Evolutionary conservation across 1,140 invertebrate genomes (phyloP).

Genomic region (Psix sp.): DNA sequence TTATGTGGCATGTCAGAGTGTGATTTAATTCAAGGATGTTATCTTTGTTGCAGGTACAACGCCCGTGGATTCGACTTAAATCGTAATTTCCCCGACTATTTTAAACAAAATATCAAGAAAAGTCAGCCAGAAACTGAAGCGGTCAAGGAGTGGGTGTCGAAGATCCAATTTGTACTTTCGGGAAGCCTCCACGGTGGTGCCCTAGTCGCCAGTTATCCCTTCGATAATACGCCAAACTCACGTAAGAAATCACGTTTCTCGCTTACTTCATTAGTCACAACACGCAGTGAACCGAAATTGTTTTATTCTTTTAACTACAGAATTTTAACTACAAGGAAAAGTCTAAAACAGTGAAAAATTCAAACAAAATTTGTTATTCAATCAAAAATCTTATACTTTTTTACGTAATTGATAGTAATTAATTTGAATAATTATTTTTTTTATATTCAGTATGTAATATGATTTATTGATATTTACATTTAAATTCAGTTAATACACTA

Average conservation of each 20-base stretch:
- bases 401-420: too few relatives aligned
- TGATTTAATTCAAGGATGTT: constrained; percentile 2
- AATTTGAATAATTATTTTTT: too few relatives aligned
- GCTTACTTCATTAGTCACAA: constrained; percentile 30
- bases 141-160: constrained; percentile 94
- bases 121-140: constrained; percentile 95
- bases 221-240: constrained; percentile 93
- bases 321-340: too few relatives aligned
- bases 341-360: too few relatives aligned
- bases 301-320: too few relatives aligned
- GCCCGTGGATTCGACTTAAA: constrained; percentile 92
- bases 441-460: too few relatives aligned
- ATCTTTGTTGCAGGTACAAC: constrained; percentile 83
- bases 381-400: too few relatives aligned
- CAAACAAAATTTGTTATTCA: too few relatives aligned
- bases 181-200: constrained; percentile 95
- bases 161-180: constrained; percentile 94
- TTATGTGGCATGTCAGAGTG: neutral
- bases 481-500: too few relatives aligned
- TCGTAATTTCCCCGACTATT: constrained; percentile 95
- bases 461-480: too few relatives aligned
- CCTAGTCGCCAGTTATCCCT: constrained; percentile 93
- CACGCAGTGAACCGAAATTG: constrained; percentile 12
- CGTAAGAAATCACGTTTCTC: constrained; percentile 81
- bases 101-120: constrained; percentile 90